These are phyloP conservation scores for Camelus bactrianus DNA, from an alignment of 2,113 vertebrate species.

Conservation along the genomic window DNA sequence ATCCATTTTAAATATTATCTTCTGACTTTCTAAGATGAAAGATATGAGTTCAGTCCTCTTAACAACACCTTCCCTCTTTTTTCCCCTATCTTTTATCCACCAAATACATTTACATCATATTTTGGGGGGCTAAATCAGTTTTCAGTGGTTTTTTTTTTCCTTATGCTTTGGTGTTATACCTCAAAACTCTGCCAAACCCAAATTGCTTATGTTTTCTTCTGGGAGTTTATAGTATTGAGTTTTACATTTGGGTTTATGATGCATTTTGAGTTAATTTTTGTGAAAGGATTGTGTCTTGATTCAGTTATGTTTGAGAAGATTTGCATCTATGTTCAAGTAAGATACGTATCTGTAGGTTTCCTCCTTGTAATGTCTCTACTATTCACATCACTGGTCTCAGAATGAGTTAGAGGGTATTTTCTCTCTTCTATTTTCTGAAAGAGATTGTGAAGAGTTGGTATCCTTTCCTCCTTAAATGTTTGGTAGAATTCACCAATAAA, in stretches of 20 bases:
- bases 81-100: background rate
- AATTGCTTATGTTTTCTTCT: background rate
- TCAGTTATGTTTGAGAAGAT: slow-evolving; percentile 4
- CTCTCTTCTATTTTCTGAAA: background rate
- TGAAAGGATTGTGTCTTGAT: background rate
- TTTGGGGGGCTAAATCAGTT: background rate
- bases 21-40: background rate
- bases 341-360: background rate
- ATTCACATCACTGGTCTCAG: background rate
- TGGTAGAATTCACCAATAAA: background rate
- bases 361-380: background rate
- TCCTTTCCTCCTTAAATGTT: background rate
- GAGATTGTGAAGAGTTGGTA: background rate
- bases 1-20: background rate
- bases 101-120: background rate
- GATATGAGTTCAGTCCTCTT: background rate
- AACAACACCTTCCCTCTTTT: background rate
- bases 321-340: background rate
- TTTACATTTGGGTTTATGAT: background rate
- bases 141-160: background rate
- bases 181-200: background rate
- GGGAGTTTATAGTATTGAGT: background rate
- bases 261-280: background rate
- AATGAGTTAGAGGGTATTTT: background rate
- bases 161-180: background rate